A percentile compares a stretch with the other conserved stretches of the same genome.
These are phyloP conservation scores for Pygocentrus nattereri DNA, from an alignment of 2,797 vertebrate genomes.

Conservation along the genomic window DNA sequence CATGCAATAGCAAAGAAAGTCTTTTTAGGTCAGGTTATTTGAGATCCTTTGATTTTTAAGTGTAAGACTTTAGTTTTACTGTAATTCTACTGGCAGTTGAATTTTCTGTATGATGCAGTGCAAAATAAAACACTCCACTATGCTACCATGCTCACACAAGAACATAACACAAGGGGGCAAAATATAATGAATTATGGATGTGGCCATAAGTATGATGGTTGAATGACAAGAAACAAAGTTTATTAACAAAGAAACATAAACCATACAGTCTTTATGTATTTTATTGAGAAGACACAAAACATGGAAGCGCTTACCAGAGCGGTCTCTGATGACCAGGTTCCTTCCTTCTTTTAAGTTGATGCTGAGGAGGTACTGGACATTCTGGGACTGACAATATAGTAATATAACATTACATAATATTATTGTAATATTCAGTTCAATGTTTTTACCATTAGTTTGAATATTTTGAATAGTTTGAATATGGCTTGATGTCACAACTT, in stretches of 20 bases:
- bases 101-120: neutral
- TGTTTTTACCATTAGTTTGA: no score
- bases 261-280: neutral
- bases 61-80: no score
- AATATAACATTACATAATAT: no score
- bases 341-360: slow-evolving; percentile 90
- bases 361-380: slow-evolving; percentile 87
- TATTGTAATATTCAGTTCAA: no score
- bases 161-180: neutral
- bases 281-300: neutral
- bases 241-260: neutral
- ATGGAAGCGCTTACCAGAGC: slow-evolving; percentile 83
- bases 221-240: neutral
- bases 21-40: no score
- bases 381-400: slow-evolving; percentile 62
- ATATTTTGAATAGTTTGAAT: no score
- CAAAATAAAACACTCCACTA: neutral
- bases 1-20: no score
- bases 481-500: no score
- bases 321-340: slow-evolving; percentile 90
- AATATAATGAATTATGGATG: neutral
- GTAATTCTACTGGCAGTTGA: neutral
- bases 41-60: no score
- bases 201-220: neutral
- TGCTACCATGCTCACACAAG: neutral